Evolutionary conservation across 2,113 vertebrate species (phyloP), one percentile per base, ranked within the genome.

Genomic region (Grus americana): DNA sequence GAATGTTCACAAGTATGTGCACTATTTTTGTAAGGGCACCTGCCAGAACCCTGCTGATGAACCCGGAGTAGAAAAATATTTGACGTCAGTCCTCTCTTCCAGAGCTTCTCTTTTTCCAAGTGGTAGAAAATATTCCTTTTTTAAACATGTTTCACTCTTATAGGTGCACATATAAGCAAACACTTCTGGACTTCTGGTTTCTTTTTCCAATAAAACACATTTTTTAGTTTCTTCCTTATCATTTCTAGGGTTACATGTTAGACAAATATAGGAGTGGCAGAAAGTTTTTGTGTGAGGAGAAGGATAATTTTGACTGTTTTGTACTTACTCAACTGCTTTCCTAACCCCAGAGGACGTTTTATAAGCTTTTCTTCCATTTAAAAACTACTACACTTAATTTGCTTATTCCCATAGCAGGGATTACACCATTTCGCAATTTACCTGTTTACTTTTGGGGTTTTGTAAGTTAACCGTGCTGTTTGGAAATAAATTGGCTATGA

Each of bases 11-110:
- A 94, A 96, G 34, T 70, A 90, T 59, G 90, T 47, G 50, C 24
- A 15, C 50, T 94, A 50, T 93, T 96, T 94, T 92, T 44, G 42
- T 86, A 92, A 92, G 42, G 26, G 47, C 59, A 97, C 79, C 90
- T 83, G 90, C 93, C 95, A 96, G 90, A 95, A 94, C 40, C 90
- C 90, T 94, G 94, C 84, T 94, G 94, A 65, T 65, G 49, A 91
- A 94, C 47, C 66, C 87, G 90, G 79, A 94, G 85, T 8, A 86
- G 71, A 96, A 90, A 93, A 88, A 86, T 58, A 93, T 34, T 85
- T 96, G 66, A 86, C 58, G 82, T 76, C 66, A 92, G 49, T 14
- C 12, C 58, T 65, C 36, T 79, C 42, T 87, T 92, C 72, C 90
- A 95, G 66, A 92, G 27, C 42, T 91, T 68, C 52, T 87, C 44